Base-by-base conservation (phyloP, 2,797 vertebrate species). In the Schizothorax lantsangensis region DNA sequence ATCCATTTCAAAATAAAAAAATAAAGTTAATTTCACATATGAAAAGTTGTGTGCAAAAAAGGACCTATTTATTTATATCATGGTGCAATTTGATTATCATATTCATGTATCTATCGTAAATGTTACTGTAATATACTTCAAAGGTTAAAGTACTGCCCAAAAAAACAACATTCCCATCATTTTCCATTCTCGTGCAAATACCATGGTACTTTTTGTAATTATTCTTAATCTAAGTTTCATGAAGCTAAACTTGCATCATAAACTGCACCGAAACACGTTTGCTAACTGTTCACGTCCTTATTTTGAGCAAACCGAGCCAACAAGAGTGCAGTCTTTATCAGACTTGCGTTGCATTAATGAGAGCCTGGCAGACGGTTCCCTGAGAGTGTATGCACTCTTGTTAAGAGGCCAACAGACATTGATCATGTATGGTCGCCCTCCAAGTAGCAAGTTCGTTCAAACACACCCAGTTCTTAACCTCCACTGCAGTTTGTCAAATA, bases 401-500 rank as follows among this genome's bases (percentile, higher is more conserved):
- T 73, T 75, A 87, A 83, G 59, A 83, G 85, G 79, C 79, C 83
- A 47, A 87, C 68, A 33, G 83, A 83, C 83, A 83, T 57, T 62
- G 87, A 84, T 90, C 84, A 86, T 54, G 64, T 86, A 73, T 40
- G 72, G 57, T 84, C 72, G 38, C 71, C 66, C 82, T 86, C 72
- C 45, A 59, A 84, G 82, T 84, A 80, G 38, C 71, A 72, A 66
- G 64, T 84, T 87, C 73, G 74, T 88, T 81, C 72, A 83, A 83
- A 84, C 84, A 83, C 88, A 88, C 78, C 84, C 86, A 64, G 81
- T 88, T 84, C 88, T 87, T 90, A 90, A 90, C 89, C 89, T 86
- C 84, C 78, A 80, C 87, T 84, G 88, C 86, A 90, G 89, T 89
- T 87, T 86, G 88, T 90, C 88, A 89, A 87, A 86, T 86, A 89